Evolutionary conservation across 2,888 invertebrate species (phyloP).

Genomic region (Lithosia quadra): DNA sequence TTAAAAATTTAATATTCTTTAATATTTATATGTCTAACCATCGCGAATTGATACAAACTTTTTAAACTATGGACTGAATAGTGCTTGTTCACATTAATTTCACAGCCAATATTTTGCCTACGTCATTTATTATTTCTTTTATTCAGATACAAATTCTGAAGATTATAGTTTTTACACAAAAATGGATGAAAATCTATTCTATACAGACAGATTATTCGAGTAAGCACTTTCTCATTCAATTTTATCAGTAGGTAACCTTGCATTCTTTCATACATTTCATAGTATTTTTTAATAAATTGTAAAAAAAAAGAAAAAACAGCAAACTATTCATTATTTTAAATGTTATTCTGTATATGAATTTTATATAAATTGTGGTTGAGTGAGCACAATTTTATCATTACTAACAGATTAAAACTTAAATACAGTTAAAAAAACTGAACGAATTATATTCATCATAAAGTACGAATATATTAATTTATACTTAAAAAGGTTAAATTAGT

Average conservation of each 20-base stretch:
- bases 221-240: background rate
- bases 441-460: background rate
- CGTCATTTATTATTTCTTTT: conserved; percentile 47
- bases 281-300: background rate
- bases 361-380: background rate
- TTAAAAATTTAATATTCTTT: too few relatives aligned
- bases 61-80: conserved; percentile 68
- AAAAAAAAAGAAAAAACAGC: background rate
- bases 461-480: background rate
- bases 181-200: background rate
- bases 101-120: conserved; percentile 83
- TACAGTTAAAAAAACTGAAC: background rate
- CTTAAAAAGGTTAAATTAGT: conserved; percentile 49
- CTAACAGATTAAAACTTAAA: background rate
- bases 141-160: conserved; percentile 20
- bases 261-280: background rate
- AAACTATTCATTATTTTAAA: background rate
- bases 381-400: background rate
- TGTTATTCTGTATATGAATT: background rate
- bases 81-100: conserved; percentile 72
- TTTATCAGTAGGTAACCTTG: background rate
- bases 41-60: conserved; percentile 25
- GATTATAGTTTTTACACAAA: conserved; percentile 13
- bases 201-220: background rate
- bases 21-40: conserved; percentile 35